A percentile compares a stretch with the other conserved stretches of the same genome.
These are phyloP conservation scores for Procapra przewalskii DNA, from an alignment of 2,113 vertebrate species.

Conservation along the genomic window DNA sequence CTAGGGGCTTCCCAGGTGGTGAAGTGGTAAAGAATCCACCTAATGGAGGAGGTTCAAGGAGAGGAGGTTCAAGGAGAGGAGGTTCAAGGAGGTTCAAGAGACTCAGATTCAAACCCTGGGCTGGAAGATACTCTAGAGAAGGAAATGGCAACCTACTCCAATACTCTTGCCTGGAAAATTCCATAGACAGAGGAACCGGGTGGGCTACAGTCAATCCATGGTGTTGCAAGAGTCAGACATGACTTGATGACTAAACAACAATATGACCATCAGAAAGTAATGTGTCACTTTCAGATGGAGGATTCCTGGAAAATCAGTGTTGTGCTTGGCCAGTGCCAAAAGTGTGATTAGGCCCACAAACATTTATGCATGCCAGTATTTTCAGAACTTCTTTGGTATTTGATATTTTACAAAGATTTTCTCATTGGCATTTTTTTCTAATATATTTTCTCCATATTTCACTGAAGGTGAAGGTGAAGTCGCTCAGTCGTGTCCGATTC, in stretches of 20 bases:
- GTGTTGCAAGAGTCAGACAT: neutral
- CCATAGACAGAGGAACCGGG: neutral
- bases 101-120: neutral
- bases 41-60: neutral
- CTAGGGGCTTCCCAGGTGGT: neutral
- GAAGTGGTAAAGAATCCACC: neutral
- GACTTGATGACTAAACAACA: neutral
- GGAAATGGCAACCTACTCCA: neutral
- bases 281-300: neutral
- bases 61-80: no score
- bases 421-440: conserved; percentile 28
- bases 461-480: neutral
- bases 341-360: neutral
- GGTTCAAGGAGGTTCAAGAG: neutral
- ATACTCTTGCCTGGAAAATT: neutral
- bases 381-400: neutral
- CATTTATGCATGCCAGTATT: neutral
- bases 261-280: neutral
- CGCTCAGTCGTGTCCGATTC: no score
- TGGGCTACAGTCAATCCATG: neutral
- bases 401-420: conserved; percentile 24
- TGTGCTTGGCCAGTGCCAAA: neutral
- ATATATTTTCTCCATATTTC: neutral
- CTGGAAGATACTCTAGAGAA: neutral
- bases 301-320: neutral